phyloP scores from a whole-genome alignment of 2,113 vertebrate species.

The Saiga tatarica region DNA sequence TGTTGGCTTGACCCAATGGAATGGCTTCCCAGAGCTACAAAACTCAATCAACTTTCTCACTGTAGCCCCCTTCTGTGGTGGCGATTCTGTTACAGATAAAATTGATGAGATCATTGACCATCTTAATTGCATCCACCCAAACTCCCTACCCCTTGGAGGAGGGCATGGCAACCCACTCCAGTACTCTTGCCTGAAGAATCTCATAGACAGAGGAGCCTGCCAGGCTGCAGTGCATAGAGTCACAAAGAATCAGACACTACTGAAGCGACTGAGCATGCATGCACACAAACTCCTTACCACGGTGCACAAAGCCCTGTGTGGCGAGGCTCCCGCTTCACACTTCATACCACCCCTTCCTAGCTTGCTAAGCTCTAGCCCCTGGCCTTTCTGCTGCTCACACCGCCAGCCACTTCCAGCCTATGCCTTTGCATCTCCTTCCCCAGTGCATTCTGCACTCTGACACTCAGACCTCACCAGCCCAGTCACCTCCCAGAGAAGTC shows the following conservation, averaged over 20 bases:
- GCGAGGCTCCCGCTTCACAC: accelerated
- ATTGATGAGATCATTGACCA: background rate
- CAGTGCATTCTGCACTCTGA: background rate
- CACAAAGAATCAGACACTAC: background rate
- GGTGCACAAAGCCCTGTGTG: accelerated
- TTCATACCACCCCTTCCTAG: too few species aligned
- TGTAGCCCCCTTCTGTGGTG: background rate
- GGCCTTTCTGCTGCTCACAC: background rate
- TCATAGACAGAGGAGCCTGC: background rate
- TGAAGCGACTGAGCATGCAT: background rate
- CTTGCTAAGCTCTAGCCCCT: background rate
- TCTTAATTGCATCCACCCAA: background rate
- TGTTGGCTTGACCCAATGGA: background rate
- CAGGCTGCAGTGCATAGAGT: background rate
- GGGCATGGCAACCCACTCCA: background rate
- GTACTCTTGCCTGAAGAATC: background rate
- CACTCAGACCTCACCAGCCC: background rate
- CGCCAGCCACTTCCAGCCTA: background rate
- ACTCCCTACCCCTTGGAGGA: background rate
- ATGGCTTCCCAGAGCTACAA: background rate
- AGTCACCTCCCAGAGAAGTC: background rate
- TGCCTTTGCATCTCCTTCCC: background rate
- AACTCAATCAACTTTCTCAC: background rate
- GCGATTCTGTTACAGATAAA: background rate
- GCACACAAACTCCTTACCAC: background rate